Evolutionary conservation across 2,797 vertebrate species (phyloP), one percentile per base, ranked within the genome.

Genomic region (Muraenolepis orangiensis): DNA sequence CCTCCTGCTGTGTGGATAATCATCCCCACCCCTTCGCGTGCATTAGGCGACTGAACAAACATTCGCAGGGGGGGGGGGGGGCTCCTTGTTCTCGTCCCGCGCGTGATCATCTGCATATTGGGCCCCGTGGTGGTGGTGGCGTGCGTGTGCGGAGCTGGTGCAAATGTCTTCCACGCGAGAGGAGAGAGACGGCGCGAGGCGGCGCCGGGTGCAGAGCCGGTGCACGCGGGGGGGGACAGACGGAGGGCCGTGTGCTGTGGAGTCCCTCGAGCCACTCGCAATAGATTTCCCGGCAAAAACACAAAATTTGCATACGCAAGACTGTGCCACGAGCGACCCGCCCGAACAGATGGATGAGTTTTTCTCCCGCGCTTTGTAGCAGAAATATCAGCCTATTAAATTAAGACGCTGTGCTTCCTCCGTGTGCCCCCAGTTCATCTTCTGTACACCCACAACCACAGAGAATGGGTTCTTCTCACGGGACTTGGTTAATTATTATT

Each of bases 211-310:
- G 91, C 89, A 91, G 91, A 91, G 91, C 91, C 90, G 92, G 91
- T 73, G 67, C 68, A 30, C 64, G 26, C 71, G 46, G 68, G 81
- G 46, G 68, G 81, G 89, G 87, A 80, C 87, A 94, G 94, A 95
- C 95, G 95, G 95, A 95, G 95, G 95, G 95, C 94, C 90, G 89
- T 82, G 90, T 90, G 89, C 95, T 94, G 91, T 91, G 91, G 93
- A 93, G 95, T 94, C 94, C 95, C 96, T 94, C 91, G 84, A 95
- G 95, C 94, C 92, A 94, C 88, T 93, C 87, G 90, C 91, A 93
- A 94, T 93, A 91, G 92, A 95, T 92, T 95, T 93, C 90, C 89
- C 85, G 94, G 93, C 90, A 90, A 95, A n/a, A 97, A 95, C 90
- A 92, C 94, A 64, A 64, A 26, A 93, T 96, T 96, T 95, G 92